Base-by-base conservation (phyloP, 2,797 vertebrate genomes). In the Acipenser ruthenus region DNA sequence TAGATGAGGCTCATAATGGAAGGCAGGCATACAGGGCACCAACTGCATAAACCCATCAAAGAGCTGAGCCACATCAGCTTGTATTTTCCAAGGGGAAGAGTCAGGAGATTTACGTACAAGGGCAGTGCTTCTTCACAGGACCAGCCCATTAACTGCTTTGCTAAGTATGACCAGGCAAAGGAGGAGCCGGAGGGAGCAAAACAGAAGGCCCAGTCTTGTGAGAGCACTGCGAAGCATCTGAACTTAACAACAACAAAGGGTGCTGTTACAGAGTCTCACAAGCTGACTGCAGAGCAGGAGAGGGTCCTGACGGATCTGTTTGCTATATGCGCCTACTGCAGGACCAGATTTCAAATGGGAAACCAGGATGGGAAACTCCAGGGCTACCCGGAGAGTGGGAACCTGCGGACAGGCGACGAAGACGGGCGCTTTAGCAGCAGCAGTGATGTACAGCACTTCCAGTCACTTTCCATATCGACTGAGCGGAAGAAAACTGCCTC, bases 21-120 rank as follows among this genome's bases (percentile, higher is more conserved):
- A 84, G 86, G 84, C 80, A 85, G 80, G 48, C 84, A 86, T 69
- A 82, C 82, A 49, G 60, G 81, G 73, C 80, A 91, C 68, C 81
- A 75, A 65, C 86, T 94, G 78, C 81, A 83, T 74, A 82, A 78
- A 67, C 84, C 89, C 64, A 81, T 92, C 82, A 86, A 72, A 10
- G 86, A 93, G 78, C 85, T 85, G 75, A 91, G 84, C 80, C 86
- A 83, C 70, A 68, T 91, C 84, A 90, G 87, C 80, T 88, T 85
- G 74, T 86, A 83, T 81, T 77, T 89, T 81, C 86, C 84, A 68
- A 75, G 73, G 64, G 83, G 82, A 69, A 82, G 84, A 75, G 82
- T 84, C 80, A 83, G 74, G 74, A 82, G 84, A 78, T 81, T 87
- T 80, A 80, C 85, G 67, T 90, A 84, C 72, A 82, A 87, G 76